Evolutionary conservation across 2,888 invertebrate genomes (phyloP), one percentile per base, ranked within the genome.

Genomic region (Heliothis peltigera): DNA sequence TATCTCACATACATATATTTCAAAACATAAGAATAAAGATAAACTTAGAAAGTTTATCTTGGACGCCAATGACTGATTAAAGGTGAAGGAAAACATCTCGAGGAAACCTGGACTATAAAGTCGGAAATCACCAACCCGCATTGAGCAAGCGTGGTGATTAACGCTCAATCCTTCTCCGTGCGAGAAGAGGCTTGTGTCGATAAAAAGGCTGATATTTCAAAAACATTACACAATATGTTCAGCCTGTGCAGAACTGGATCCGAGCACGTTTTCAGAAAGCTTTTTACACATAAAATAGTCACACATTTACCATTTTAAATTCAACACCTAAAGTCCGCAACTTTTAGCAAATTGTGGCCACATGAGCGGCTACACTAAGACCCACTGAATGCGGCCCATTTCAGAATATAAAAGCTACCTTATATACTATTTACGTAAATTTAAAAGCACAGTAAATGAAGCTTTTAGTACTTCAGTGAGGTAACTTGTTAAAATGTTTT

Each of bases 301-400:
- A 39, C 10, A 25, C 53, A 54, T 55, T 73, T 55, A 43, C 51
- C 15, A 47, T 51, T 51, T 70, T 53, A 70, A 55, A 46, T 59
- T 70, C 17, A 53, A 60, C 46, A 46, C 21, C 39, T 44, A 72
- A 71, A 59, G 15, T 64, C 53, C n/a, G 5, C 42, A 28, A 28
- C 39, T 22, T 1, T 49, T 12, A 64, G 48, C 51, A 61, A 61
- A 28, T 43, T 62, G 49, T 71, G 61, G 71, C 43, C 56, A 56
- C 59, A 32, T 42, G 53, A 67, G 58, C 8, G 49, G 54, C 60
- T 61, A 60, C 75, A 65, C 64, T 64, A 60, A 43, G 63, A 39
- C 42, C 58, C 51, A 64, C 76, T 80, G 68, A 70, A 53, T 55
- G 54, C 46, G 42, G 63, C 47, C 55, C 57, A 52, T 70, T 64